Evolutionary conservation across 2,888 invertebrate genomes (phyloP), one percentile per base, ranked within the genome.

Genomic region (Synanthedon myopaeformis): DNA sequence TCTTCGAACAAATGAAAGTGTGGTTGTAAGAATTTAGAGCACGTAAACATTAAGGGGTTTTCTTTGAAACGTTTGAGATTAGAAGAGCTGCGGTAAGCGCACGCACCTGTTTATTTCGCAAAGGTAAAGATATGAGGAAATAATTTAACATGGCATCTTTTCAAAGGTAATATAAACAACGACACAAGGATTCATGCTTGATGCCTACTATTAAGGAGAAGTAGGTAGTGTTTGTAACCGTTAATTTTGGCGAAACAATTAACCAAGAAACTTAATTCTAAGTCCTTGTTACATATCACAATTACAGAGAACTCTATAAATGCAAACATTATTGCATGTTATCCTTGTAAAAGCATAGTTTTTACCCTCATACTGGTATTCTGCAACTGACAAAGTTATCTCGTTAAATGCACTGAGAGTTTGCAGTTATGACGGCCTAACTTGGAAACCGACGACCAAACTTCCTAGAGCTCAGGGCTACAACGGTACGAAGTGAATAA

Each of bases 381-480:
- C 59, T 57, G 53, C 63, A 68, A 69, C 72, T 69, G 76, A 74
- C 69, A 66, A 81, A 81, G 72, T 81, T 81, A 81, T 74, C 80
- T 81, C 79, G 75, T 81, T 81, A 81, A 79, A 77, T 80, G 79
- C 79, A 78, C 78, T 72, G 56, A 71, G 73, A 79, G 76, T 79
- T 77, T 75, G 72, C 65, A 61, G 69, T 64, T 59, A 69, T 42
- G 68, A 67, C 69, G 64, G 69, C 69, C 61, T 61, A 72, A 77
- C 68, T 77, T 78, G 65, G 60, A 60, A 59, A 61, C 59, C 58
- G 42, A 45, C 52, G 51, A 51, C 76, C 70, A 68, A 13, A 55
- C 12, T 65, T 60, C 56, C 53, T 54, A 56, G 76, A 68, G n/a
- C 74, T 35, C 54, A n/a, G 42, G 53, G 42, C 51, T 23, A 55